Evolutionary conservation across 2,113 vertebrate species (phyloP).

Genomic region (Mionectes macconnelli): DNA sequence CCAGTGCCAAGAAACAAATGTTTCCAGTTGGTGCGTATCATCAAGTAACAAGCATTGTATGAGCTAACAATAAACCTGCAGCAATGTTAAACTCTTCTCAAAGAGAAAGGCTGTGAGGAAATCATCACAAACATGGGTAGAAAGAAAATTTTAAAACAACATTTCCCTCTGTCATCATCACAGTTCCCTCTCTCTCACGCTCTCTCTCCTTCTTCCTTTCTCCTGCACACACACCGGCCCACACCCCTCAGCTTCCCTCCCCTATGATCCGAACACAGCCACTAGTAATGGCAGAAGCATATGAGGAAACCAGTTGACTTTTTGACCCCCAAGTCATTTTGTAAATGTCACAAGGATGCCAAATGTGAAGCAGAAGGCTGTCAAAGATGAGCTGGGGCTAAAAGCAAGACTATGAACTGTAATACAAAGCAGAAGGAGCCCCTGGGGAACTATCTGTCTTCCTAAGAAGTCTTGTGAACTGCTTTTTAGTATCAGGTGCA

Average conservation of each 20-base stretch:
- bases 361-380: conserved; percentile 84
- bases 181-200: neutral
- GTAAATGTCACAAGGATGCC: conserved; percentile 81
- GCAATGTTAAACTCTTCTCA: neutral
- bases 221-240: neutral
- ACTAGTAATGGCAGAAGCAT: conserved; percentile 80
- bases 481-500: conserved; percentile 97
- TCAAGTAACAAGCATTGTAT: conserved; percentile 56
- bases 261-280: neutral
- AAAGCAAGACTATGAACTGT: conserved; percentile 77
- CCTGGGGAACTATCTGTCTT: conserved; percentile 88
- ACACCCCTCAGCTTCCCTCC: neutral
- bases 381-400: conserved; percentile 78
- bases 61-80: conserved; percentile 55
- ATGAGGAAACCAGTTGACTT: conserved; percentile 79
- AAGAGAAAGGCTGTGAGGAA: conserved; percentile 54
- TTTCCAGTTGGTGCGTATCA: conserved; percentile 37
- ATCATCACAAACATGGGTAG: conserved; percentile 35
- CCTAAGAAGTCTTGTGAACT: conserved; percentile 86
- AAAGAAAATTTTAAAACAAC: conserved; percentile 56
- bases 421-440: conserved; percentile 81
- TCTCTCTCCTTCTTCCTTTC: neutral
- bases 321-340: conserved; percentile 77
- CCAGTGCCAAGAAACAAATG: conserved; percentile 10
- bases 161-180: conserved; percentile 23